A percentile compares a stretch with the other conserved stretches of the same genome.
Conservation (phyloP, 2,888 invertebrate genomes). For the Leptinotarsa tumamoca region DNA sequence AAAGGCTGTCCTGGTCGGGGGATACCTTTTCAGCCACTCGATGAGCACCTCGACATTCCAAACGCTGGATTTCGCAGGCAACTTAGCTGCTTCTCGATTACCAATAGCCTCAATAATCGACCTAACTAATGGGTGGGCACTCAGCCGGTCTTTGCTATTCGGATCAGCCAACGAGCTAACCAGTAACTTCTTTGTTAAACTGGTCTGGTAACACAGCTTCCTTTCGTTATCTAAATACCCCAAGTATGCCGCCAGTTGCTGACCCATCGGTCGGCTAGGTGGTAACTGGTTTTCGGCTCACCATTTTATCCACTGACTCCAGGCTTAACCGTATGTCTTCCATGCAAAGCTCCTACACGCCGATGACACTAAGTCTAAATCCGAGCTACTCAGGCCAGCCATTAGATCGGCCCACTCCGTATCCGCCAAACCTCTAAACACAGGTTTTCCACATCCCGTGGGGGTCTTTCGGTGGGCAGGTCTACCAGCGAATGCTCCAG, state of each 20-base stretch:
- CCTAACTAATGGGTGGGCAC: not conserved
- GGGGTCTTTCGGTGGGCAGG: slow-evolving; percentile 1
- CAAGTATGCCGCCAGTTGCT: not conserved
- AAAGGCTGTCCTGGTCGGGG: slow-evolving; percentile 9
- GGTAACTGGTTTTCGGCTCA: not conserved
- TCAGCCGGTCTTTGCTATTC: not conserved
- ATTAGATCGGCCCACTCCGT: slow-evolving; percentile 27
- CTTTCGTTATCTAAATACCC: not conserved
- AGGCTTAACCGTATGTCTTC: slow-evolving; percentile 29
- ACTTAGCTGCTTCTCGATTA: not conserved
- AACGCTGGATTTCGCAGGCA: not conserved
- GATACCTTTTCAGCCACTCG: slow-evolving; percentile 9
- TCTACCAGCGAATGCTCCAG: slow-evolving; percentile 29
- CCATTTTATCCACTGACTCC: slow-evolving; percentile 26
- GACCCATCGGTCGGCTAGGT: not conserved
- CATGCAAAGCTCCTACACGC: slow-evolving; percentile 1
- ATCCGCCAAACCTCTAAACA: slow-evolving; percentile 40
- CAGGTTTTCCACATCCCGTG: slow-evolving; percentile 25
- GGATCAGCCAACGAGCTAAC: not conserved
- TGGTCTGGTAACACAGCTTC: not conserved
- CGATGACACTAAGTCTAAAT: not conserved
- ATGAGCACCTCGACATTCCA: not conserved
- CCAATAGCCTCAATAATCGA: not conserved
- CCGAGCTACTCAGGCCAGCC: not conserved
- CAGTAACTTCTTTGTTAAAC: not conserved